Conservation (phyloP, 2,888 invertebrate genomes). For the Hetaerina titia region DNA sequence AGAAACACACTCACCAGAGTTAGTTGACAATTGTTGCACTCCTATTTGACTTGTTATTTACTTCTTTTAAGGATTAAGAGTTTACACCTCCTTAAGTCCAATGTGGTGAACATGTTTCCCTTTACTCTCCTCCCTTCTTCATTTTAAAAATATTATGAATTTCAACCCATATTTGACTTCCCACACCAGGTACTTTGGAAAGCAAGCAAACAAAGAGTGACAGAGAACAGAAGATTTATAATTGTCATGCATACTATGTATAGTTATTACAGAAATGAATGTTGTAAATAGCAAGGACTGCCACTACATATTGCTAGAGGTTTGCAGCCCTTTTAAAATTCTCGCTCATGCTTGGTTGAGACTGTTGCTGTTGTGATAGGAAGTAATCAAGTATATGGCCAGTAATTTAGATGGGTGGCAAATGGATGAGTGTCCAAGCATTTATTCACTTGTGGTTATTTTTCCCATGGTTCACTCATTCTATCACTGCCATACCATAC, state of each 20-base stretch:
- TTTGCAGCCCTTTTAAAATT: no score
- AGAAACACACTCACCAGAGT: constrained; percentile 47
- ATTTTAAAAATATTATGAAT: neutral
- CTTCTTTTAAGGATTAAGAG: neutral
- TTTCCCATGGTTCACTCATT: no score
- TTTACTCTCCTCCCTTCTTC: constrained; percentile 37
- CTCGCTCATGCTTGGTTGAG: no score
- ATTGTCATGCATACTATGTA: neutral
- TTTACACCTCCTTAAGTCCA: neutral
- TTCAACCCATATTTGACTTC: constrained; percentile 20
- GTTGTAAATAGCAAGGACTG: no score
- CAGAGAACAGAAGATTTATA: neutral
- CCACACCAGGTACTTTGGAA: neutral
- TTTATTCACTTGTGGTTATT: no score
- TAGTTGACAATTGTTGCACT: neutral
- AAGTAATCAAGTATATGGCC: no score
- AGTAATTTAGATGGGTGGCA: no score
- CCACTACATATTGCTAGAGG: no score
- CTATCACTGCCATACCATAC: no score
- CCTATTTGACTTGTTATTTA: neutral
- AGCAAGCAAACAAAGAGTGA: neutral
- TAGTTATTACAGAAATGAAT: neutral
- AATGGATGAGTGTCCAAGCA: no score
- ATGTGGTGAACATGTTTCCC: constrained; percentile 3
- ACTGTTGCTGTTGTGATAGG: no score